A percentile compares a stretch with the other conserved stretches of the same genome.
Conservation (phyloP, 2,888 invertebrate genomes). For the Chalcis sispes region DNA sequence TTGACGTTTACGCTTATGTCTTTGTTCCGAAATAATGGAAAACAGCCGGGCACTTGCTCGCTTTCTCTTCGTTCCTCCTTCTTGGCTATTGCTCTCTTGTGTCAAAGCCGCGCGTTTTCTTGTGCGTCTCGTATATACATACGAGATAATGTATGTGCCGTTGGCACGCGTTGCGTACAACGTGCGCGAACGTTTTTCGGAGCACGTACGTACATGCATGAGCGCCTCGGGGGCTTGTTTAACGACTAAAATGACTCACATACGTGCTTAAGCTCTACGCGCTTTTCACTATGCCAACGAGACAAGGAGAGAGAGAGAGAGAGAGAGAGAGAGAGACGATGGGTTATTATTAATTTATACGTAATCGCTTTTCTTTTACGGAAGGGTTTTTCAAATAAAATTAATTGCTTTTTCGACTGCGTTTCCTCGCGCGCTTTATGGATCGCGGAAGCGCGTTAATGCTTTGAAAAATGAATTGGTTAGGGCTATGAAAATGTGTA, state of each 20-base stretch:
- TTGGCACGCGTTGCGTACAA: background rate
- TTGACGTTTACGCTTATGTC: constrained; percentile 53
- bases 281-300: constrained; percentile 25
- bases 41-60: constrained; percentile 8
- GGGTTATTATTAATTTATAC: constrained; percentile 53
- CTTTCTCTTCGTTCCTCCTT: background rate
- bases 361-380: constrained; percentile 22
- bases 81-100: background rate
- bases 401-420: background rate
- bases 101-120: no score
- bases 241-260: constrained; percentile 55
- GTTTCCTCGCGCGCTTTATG: constrained; percentile 10
- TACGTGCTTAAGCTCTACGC: constrained; percentile 32
- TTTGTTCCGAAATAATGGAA: constrained; percentile 49
- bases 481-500: constrained; percentile 9
- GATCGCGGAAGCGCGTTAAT: background rate
- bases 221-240: constrained; percentile 26
- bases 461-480: constrained; percentile 47
- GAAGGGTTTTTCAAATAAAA: constrained; percentile 14
- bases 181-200: constrained; percentile 9
- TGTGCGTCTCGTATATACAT: background rate
- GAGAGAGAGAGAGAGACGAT: constrained; percentile 59
- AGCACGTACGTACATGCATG: no score
- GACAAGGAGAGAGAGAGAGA: no score
- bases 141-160: no score